Base-by-base conservation (phyloP, 2,888 invertebrate species). In the Sesia bembeciformis region DNA sequence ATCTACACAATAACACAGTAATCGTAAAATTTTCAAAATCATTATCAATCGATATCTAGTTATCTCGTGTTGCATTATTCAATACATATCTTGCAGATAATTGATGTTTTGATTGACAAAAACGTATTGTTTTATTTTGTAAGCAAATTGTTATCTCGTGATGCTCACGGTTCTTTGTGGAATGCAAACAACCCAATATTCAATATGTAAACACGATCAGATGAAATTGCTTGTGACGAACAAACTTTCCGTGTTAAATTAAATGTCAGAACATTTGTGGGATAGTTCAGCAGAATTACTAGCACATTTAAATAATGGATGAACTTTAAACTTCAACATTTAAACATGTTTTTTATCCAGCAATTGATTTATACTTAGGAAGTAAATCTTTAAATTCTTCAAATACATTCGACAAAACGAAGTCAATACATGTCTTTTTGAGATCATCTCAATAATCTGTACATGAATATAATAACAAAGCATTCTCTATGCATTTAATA, bases 131-230 rank as follows among this genome's bases (percentile, higher is more conserved):
- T 82, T 78, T 76, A 76, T 68, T 72, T 76, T 77, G 67, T 69
- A 63, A 69, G 60, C 62, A 72, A 66, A 78, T 82, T 82, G 78
- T 79, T 78, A 76, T 78, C 70, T 72, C 65, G 66, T 64, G 65
- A 64, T 70, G 71, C 65, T 69, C 62, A 63, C 65, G 66, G 65
- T 66, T 67, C 70, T 70, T 67, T 63, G 66, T 68, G 77, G 73
- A 72, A 77, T 78, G 77, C 71, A 78, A 81, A 84, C 78, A 81
- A 65, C 61, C 66, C 70, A 76, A 76, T 54, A 64, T 65, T 64
- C 56, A 54, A 61, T 62, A 63, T 73, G 66, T 75, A 79, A 80
- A 81, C 78, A 79, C 64, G 65, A 65, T 64, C 64, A 65, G 58
- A 66, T 63, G 63, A 70, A 68, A 71, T 72, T 71, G 67, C 67